Evolutionary conservation across 2,113 vertebrate species (phyloP).

Genomic region (Willisornis vidua): DNA sequence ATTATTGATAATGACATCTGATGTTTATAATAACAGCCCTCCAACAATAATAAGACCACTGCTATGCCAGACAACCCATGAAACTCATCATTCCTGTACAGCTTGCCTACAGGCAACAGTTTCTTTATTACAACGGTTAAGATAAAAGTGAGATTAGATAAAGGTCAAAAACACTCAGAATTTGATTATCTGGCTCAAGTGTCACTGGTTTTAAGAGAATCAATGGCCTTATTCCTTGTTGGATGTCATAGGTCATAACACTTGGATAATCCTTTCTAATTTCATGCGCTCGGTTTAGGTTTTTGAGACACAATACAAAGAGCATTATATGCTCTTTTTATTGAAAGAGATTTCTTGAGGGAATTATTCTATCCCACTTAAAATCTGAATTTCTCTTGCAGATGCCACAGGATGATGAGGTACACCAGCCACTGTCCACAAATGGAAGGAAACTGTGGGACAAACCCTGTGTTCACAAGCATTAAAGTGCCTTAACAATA

Average conservation of each 20-base stretch:
- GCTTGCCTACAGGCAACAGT: background rate
- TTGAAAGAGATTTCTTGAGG: background rate
- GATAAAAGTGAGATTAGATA: background rate
- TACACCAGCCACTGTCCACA: background rate
- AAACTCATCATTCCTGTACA: background rate
- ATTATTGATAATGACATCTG: background rate
- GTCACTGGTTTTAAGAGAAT: background rate
- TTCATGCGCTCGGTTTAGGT: background rate
- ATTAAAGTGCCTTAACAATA: background rate
- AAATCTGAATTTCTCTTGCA: background rate
- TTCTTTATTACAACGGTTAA: background rate
- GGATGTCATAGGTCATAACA: background rate
- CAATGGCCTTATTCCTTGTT: background rate
- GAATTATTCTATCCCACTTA: background rate
- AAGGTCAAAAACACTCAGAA: background rate
- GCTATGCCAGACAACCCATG: background rate
- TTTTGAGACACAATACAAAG: background rate
- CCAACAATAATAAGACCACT: background rate
- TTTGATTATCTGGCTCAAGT: constrained; percentile 12
- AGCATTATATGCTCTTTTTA: background rate
- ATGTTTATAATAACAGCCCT: background rate
- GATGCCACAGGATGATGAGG: background rate
- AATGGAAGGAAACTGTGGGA: background rate
- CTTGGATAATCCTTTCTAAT: background rate
- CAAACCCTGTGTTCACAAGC: background rate